A percentile compares a stretch with the other conserved stretches of the same genome.
phyloP scores from a whole-genome alignment of 1,140 invertebrate genomes.

The Stenopsyche tienmushanensis region DNA sequence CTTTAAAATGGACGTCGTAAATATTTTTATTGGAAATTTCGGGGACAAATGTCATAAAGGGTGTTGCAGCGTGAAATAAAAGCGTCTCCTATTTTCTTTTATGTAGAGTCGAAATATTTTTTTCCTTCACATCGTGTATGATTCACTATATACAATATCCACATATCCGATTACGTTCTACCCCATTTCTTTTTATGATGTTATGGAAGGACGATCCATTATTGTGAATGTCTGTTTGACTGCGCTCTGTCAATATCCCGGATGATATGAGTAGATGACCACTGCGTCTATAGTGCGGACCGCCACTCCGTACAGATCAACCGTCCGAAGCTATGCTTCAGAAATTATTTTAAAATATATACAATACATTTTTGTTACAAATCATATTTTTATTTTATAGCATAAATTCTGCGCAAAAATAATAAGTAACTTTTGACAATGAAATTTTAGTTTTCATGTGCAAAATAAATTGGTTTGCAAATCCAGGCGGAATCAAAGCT shows the following conservation, averaged over 20 bases:
- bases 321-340: not conserved
- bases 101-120: not conserved
- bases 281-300: not conserved
- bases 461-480: too few species aligned
- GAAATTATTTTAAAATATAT: not conserved
- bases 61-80: conserved; percentile 13
- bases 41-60: too few species aligned
- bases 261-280: conserved; percentile 22
- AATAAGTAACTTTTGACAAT: too few species aligned
- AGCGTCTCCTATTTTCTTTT: conserved; percentile 10
- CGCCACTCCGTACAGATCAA: not conserved
- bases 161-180: conserved; percentile 40
- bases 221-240: conserved; percentile 40
- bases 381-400: not conserved
- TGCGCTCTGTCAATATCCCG: conserved; percentile 34
- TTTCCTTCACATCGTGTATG: conserved; percentile 16
- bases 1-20: too few species aligned
- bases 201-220: conserved; percentile 41
- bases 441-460: too few species aligned
- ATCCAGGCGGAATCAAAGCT: too few species aligned
- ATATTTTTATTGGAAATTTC: too few species aligned
- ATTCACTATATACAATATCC: conserved; percentile 30
- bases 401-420: too few species aligned
- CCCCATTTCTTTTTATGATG: conserved; percentile 41
- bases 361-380: not conserved